Percentiles rank a stretch among this genome's conserved stretches.
Conservation (phyloP, 2,797 vertebrate species). For the Sphenopsis melanotis region DNA sequence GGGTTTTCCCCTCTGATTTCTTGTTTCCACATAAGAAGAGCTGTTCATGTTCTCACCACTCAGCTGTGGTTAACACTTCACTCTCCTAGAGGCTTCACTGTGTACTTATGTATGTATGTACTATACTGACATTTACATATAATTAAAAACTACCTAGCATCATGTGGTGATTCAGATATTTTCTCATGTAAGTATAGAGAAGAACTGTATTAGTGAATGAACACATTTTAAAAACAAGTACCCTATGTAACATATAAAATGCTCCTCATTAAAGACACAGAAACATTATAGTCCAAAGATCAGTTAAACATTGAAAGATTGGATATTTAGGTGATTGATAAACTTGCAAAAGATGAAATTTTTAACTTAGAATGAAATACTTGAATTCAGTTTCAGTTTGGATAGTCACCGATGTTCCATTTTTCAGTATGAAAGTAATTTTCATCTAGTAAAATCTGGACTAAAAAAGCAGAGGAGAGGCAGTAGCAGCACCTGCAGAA, state of each 20-base stretch:
- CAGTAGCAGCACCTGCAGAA: neutral
- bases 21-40: neutral
- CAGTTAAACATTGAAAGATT: neutral
- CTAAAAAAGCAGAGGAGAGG: neutral
- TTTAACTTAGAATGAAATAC: neutral
- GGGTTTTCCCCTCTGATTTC: neutral
- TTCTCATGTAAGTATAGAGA: neutral
- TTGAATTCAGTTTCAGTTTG: neutral
- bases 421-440: neutral
- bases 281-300: neutral
- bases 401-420: neutral
- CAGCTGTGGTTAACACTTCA: neutral
- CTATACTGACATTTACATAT: neutral
- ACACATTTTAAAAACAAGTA: neutral
- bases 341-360: neutral
- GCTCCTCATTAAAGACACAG: neutral
- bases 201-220: neutral
- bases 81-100: neutral
- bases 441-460: neutral
- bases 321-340: neutral
- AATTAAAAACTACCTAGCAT: neutral
- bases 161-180: neutral
- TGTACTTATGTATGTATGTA: neutral
- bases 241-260: neutral
- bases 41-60: neutral